These are phyloP conservation scores for Catamblyrhynchus diadema DNA, from an alignment of 2,797 vertebrate species.

Conservation along the genomic window DNA sequence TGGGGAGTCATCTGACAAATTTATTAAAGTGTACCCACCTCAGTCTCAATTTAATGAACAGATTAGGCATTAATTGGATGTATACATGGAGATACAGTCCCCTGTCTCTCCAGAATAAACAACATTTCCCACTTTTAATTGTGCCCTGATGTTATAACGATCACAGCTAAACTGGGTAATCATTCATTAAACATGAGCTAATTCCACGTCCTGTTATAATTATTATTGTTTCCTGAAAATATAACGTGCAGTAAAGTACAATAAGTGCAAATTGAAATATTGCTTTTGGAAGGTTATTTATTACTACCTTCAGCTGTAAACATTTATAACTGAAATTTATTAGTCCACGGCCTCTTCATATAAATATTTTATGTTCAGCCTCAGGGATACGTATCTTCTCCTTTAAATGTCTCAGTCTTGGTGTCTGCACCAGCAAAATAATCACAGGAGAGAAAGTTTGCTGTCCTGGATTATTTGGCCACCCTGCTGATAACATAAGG, in stretches of 20 bases:
- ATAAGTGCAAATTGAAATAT: constrained; percentile 76
- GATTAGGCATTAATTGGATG: neutral
- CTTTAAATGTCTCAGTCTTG: constrained; percentile 68
- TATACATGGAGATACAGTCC: neutral
- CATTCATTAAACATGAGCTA: constrained; percentile 73
- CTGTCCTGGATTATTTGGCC: constrained; percentile 38
- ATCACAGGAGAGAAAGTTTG: constrained; percentile 57
- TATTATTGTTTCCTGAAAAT: constrained; percentile 77
- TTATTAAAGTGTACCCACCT: neutral
- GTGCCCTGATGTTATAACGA: constrained; percentile 53
- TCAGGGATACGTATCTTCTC: constrained; percentile 70
- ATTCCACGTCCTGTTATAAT: constrained; percentile 68
- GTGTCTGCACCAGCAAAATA: constrained; percentile 62
- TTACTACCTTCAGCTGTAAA: constrained; percentile 74
- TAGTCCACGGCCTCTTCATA: constrained; percentile 69
- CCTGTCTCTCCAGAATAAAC: constrained; percentile 35
- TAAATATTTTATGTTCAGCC: constrained; percentile 80
- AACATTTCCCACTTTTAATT: constrained; percentile 59
- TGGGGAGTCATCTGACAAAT: neutral
- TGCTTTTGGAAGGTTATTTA: constrained; percentile 75
- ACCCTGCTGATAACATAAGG: neutral
- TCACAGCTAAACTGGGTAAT: constrained; percentile 67
- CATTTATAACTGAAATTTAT: constrained; percentile 77
- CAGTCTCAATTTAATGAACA: neutral
- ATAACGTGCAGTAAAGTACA: constrained; percentile 46